A percentile compares a stretch with the other conserved stretches of the same genome.
These are phyloP conservation scores for Gnatocerus cornutus DNA, from an alignment of 2,888 invertebrate genomes.

Conservation along the genomic window DNA sequence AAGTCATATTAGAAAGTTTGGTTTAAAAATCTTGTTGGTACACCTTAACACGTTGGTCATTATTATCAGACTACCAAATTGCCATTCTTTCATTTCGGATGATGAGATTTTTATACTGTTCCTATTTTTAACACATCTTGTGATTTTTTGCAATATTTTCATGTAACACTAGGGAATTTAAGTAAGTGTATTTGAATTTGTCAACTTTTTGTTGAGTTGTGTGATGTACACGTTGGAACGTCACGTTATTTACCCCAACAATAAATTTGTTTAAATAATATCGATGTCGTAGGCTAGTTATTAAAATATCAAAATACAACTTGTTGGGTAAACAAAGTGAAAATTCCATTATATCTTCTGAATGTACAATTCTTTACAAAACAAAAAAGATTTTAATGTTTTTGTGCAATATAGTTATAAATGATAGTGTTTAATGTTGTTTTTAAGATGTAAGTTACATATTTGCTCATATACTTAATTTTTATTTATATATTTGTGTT, in stretches of 20 bases:
- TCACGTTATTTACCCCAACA: conserved; percentile 31
- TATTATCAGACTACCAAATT: background rate
- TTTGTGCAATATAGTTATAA: conserved; percentile 55
- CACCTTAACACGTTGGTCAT: background rate
- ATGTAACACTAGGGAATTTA: conserved; percentile 10
- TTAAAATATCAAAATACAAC: conserved; percentile 33
- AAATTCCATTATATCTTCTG: conserved; percentile 36
- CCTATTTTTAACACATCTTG: conserved; percentile 47
- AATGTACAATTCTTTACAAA: conserved; percentile 46
- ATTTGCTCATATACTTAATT: conserved; percentile 52
- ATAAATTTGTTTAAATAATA: conserved; percentile 31
- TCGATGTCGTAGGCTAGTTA: conserved; percentile 37
- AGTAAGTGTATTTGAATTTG: conserved; percentile 25
- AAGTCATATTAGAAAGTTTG: conserved; percentile 27
- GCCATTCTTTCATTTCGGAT: conserved; percentile 10
- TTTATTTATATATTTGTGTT: conserved; percentile 41
- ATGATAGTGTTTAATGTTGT: conserved; percentile 56
- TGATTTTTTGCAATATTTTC: conserved; percentile 48
- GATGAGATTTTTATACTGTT: conserved; percentile 46
- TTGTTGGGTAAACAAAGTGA: conserved; percentile 33
- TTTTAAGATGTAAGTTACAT: conserved; percentile 54
- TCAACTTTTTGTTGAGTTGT: conserved; percentile 27
- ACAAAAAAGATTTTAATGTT: conserved; percentile 50
- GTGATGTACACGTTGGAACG: conserved; percentile 31
- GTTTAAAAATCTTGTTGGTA: background rate